Evolutionary conservation across 2,113 vertebrate genomes (phyloP).

Genomic region (Capreolus pygargus): DNA sequence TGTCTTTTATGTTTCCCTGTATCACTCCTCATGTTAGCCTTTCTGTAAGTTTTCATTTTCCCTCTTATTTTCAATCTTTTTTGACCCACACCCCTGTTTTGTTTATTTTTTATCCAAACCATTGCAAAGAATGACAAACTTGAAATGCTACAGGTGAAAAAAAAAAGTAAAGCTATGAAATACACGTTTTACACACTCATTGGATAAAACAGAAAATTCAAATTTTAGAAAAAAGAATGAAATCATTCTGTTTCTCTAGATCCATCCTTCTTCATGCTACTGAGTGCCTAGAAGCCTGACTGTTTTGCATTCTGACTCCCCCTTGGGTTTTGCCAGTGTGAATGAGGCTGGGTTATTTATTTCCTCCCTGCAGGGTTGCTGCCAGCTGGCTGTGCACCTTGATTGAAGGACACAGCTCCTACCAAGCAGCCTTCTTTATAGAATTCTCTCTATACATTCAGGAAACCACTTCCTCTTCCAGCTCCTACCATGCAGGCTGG

Average conservation of each 20-base stretch:
- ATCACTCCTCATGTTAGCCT: not conserved
- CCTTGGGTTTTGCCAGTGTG: not conserved
- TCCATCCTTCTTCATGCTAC: not conserved
- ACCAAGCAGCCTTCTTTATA: not conserved
- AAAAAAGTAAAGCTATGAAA: not conserved
- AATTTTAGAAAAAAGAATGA: not conserved
- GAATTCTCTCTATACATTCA: not conserved
- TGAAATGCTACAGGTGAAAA: not conserved
- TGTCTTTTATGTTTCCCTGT: not conserved
- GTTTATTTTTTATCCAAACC: not conserved
- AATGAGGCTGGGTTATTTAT: not conserved
- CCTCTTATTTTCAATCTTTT: not conserved
- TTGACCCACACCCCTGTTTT: not conserved
- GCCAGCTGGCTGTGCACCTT: not conserved
- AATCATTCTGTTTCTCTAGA: not conserved
- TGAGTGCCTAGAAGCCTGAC: not conserved
- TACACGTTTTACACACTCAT: not conserved
- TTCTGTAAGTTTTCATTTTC: not conserved
- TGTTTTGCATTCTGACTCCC: not conserved
- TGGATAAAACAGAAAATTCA: not conserved
- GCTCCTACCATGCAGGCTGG: not conserved
- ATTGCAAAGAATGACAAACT: not conserved
- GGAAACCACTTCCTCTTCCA: not conserved
- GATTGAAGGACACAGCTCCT: not conserved
- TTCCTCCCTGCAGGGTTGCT: not conserved